Evolutionary conservation across 1,140 invertebrate species (phyloP), one percentile per base, ranked within the genome.

Genomic region (Megathymus violae): DNA sequence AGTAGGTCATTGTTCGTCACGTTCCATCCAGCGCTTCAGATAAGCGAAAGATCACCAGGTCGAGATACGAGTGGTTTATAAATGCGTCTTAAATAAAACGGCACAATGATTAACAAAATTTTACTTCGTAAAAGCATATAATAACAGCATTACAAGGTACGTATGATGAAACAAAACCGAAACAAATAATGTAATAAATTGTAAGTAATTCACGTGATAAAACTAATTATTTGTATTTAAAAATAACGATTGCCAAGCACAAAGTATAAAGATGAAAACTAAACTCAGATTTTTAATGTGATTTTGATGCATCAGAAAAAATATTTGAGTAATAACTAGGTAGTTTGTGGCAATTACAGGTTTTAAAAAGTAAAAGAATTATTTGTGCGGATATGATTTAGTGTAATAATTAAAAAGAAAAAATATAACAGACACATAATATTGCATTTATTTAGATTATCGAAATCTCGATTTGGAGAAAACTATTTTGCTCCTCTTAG

Each of bases 111-210:
- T 77, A 77, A 81, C 76, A 75, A 81, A 80, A 68, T 64, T 78
- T 78, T 75, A 74, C 68, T 75, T 69, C 56, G 40, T 76, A 73
- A 64, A 70, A 80, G 73, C 70, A 74, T 76, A 76, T 78, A 70
- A 72, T 76, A 82, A 78, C 76, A 78, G 73, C 71, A 56, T 64
- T 74, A 69, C 63, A 62, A 44, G 62, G 50, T 67, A 71, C 62
- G 38, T 64, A 54, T 43, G 36, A 64, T 25, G 54, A 52, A 67
- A 69, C 48, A 41, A 65, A 58, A 65, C 19, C 22, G 50, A 48
- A 27, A 62, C 46, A 65, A 50, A 65, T 58, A 69, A 68, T 64
- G 54, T 46, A 65, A 60, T 61, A 48, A 51, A 61, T 52, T 46
- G 15, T 72, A 62, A 51, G 34, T 46, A 25, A 60, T 47, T 27